Conservation (phyloP, 2,797 vertebrate genomes). For the Hydrophis major region DNA sequence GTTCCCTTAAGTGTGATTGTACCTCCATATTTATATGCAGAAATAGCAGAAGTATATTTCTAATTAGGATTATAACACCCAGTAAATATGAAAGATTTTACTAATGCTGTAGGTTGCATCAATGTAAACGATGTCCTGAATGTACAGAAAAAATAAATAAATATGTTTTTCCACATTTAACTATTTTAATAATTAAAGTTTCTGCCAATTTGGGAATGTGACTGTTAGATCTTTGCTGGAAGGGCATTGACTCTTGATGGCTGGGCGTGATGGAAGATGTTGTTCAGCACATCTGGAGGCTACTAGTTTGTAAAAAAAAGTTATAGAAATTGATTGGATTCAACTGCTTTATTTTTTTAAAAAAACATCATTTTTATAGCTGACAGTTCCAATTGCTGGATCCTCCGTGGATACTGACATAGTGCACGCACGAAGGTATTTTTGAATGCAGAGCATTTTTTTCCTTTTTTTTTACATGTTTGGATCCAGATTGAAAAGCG, state of each 20-base stretch:
- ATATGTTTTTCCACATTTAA: neutral
- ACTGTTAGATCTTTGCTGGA: neutral
- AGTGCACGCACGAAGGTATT: neutral
- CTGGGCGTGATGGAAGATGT: neutral
- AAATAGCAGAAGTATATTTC: neutral
- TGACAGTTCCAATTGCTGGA: neutral
- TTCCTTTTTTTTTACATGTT: neutral
- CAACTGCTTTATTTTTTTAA: neutral
- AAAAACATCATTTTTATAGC: neutral
- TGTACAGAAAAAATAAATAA: neutral
- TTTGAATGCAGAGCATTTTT: neutral
- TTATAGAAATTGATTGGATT: neutral
- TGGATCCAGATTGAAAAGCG: neutral
- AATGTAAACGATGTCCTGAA: neutral
- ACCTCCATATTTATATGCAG: neutral
- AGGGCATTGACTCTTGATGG: neutral
- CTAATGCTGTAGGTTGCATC: neutral
- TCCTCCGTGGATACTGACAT: neutral
- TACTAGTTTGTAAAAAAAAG: neutral
- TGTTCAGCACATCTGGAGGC: neutral
- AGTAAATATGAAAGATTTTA: neutral
- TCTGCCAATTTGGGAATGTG: neutral
- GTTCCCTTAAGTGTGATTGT: neutral
- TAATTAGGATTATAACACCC: neutral
- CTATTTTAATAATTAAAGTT: neutral